These are phyloP conservation scores for Muscicapa striata DNA, from an alignment of 2,797 vertebrate species.

Conservation along the genomic window DNA sequence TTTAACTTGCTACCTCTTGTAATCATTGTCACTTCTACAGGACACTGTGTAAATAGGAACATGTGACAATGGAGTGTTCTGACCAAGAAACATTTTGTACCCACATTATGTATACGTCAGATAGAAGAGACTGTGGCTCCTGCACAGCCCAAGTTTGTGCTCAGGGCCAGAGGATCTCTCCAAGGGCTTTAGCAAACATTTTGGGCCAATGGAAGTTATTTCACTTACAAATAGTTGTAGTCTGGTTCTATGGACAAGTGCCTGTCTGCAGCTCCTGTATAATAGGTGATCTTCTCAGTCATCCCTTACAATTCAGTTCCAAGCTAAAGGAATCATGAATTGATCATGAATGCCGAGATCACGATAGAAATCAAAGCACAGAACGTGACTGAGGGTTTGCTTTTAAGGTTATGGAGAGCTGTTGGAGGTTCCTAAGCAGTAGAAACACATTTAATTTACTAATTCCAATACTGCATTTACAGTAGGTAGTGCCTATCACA, in stretches of 20 bases:
- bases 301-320: not conserved
- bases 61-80: not conserved
- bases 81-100: not conserved
- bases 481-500: not conserved
- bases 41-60: not conserved
- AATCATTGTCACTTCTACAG: not conserved
- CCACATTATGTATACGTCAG: not conserved
- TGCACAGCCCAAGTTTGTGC: not conserved
- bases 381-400: fast-evolving
- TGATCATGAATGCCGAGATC: not conserved
- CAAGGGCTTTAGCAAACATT: not conserved
- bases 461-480: not conserved
- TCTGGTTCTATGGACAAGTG: not conserved
- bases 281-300: not conserved
- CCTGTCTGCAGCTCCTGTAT: not conserved
- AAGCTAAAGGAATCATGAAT: not conserved
- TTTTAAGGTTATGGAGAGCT: not conserved
- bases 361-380: not conserved
- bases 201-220: not conserved
- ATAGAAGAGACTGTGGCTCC: fast-evolving
- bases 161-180: not conserved
- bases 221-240: not conserved
- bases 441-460: not conserved
- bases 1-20: not conserved
- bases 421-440: not conserved